Percentiles rank a stretch among this genome's conserved stretches.
Evolutionary conservation across 2,113 vertebrate genomes (phyloP).

Genomic region (Cercopithecus mona): DNA sequence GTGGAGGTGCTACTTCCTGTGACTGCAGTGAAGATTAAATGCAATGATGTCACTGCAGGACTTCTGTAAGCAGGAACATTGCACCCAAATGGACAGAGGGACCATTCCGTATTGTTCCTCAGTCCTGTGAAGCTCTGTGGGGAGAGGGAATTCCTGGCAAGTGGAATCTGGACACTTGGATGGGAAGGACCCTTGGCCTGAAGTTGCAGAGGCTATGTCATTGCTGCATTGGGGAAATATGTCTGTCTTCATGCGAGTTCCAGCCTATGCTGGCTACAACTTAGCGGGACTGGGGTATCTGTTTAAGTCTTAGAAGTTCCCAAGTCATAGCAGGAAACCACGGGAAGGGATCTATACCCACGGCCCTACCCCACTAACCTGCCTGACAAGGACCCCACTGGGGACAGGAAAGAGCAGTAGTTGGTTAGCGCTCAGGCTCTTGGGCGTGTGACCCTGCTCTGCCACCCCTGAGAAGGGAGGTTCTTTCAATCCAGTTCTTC

Average conservation of each 20-base stretch:
- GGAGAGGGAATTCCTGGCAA: not conserved
- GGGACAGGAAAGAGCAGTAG: not conserved
- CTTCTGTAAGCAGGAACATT: rapidly evolving
- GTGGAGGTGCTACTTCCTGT: not conserved
- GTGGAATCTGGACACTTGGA: not conserved
- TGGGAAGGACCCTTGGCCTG: rapidly evolving
- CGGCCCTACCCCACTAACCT: rapidly evolving
- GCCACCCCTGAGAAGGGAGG: rapidly evolving
- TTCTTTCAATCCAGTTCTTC: rapidly evolving
- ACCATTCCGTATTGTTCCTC: rapidly evolving
- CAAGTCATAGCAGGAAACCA: not conserved
- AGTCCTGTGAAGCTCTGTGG: not conserved
- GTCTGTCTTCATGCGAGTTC: not conserved
- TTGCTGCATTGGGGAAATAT: rapidly evolving
- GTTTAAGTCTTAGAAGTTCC: not conserved
- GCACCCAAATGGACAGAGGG: not conserved
- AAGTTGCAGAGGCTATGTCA: rapidly evolving
- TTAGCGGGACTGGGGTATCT: not conserved
- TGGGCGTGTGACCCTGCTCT: rapidly evolving
- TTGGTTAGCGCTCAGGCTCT: not conserved
- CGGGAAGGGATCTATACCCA: not conserved
- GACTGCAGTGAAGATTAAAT: not conserved
- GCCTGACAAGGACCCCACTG: rapidly evolving
- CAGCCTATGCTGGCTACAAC: not conserved
- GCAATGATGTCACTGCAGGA: rapidly evolving